These are phyloP conservation scores for Montipora capitata DNA, from an alignment of 92 coral and sea anemone genomes.

Conservation along the genomic window DNA sequence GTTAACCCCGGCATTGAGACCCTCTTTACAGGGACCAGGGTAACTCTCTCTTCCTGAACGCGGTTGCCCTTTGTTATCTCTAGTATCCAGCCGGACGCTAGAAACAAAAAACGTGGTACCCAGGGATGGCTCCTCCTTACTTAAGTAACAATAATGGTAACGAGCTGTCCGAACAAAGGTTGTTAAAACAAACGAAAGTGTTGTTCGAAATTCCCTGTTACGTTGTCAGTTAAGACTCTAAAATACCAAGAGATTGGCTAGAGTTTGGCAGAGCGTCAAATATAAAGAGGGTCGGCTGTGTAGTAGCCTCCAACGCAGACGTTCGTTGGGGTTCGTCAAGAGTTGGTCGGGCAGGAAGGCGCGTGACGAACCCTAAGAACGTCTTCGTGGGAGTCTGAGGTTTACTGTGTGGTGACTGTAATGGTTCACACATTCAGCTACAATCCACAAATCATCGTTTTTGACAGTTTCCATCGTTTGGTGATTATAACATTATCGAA, in stretches of 20 bases:
- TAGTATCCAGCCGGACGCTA: background rate
- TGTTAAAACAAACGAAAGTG: background rate
- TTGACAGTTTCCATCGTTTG: slow-evolving; percentile 9
- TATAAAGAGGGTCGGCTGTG: slow-evolving; percentile 5
- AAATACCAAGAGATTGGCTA: slow-evolving; percentile 7
- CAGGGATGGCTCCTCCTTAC: slow-evolving; percentile 4
- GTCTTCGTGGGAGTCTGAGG: background rate
- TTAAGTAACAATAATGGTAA: slow-evolving; percentile 1
- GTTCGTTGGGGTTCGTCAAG: background rate
- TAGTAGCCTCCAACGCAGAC: background rate
- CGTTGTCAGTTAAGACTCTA: background rate
- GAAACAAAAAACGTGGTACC: background rate
- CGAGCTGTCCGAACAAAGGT: background rate
- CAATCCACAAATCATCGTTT: background rate
- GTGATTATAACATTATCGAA: background rate
- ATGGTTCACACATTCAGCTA: slow-evolving; percentile 2
- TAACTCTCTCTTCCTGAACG: slow-evolving; percentile 4
- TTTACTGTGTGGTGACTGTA: background rate
- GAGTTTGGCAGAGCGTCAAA: background rate
- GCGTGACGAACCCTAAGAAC: background rate
- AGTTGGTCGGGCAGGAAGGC: background rate
- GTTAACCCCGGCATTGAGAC: background rate
- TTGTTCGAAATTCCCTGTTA: slow-evolving; percentile 1
- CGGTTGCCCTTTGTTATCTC: background rate
- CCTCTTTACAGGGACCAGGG: background rate